These are phyloP conservation scores for Drosophila demipolita DNA, from an alignment of 2,888 invertebrate species.

Conservation along the genomic window DNA sequence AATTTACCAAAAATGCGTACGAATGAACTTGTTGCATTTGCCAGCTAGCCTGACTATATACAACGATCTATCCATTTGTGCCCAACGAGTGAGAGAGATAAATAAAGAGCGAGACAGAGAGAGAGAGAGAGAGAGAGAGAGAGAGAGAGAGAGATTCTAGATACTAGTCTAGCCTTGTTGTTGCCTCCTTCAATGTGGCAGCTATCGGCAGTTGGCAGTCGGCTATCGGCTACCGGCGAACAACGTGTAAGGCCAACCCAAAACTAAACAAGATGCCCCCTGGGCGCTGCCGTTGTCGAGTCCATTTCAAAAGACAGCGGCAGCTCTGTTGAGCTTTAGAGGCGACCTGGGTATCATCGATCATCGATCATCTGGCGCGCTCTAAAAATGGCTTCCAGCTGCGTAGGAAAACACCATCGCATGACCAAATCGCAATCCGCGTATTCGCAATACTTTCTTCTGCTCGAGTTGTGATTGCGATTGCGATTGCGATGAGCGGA, in stretches of 20 bases:
- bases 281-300: slow-evolving; percentile 73
- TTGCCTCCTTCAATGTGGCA: slow-evolving; percentile 9
- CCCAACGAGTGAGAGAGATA: slow-evolving; percentile 14
- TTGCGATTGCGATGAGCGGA: slow-evolving; percentile 54
- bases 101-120: slow-evolving; percentile 1
- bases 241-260: slow-evolving; percentile 71
- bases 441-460: slow-evolving; percentile 73
- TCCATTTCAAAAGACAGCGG: slow-evolving; percentile 75
- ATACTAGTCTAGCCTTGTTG: not conserved
- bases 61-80: slow-evolving; percentile 31
- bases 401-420: slow-evolving; percentile 81
- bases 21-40: slow-evolving; percentile 76
- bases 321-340: slow-evolving; percentile 32
- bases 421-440: slow-evolving; percentile 76
- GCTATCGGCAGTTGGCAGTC: not conserved
- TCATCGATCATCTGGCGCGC: slow-evolving; percentile 76
- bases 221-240: slow-evolving; percentile 33
- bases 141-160: not conserved
- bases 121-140: not conserved
- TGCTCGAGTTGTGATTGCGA: slow-evolving; percentile 80
- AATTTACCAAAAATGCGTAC: slow-evolving; percentile 74
- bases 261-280: slow-evolving; percentile 70
- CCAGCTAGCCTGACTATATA: slow-evolving; percentile 35
- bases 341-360: slow-evolving; percentile 77
- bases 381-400: slow-evolving; percentile 81